Evolutionary conservation across 2,797 vertebrate species (phyloP).

Genomic region (Danionella dracula): DNA sequence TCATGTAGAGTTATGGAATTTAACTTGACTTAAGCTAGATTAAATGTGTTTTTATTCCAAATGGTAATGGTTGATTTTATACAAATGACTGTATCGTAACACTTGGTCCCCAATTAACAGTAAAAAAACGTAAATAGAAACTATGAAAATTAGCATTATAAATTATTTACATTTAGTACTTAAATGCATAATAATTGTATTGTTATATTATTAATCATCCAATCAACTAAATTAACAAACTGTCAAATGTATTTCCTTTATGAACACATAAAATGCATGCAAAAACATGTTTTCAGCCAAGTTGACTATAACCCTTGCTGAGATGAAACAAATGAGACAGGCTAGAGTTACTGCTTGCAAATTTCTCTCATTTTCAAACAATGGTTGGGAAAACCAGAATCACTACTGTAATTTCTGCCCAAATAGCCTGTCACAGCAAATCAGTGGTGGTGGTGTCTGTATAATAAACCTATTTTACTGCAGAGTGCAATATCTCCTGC

Average conservation of each 20-base stretch:
- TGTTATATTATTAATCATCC: no score
- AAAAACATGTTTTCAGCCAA: slow-evolving; percentile 25
- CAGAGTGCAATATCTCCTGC: slow-evolving; percentile 31
- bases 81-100: no score
- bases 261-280: slow-evolving; percentile 37
- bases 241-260: slow-evolving; percentile 24
- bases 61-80: no score
- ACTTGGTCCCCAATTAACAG: no score
- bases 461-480: slow-evolving; percentile 23
- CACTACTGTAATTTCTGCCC: slow-evolving; percentile 2
- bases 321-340: slow-evolving; percentile 1
- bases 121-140: no score
- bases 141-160: no score
- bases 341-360: slow-evolving; percentile 12
- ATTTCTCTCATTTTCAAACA: slow-evolving; percentile 29
- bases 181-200: no score
- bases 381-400: slow-evolving; percentile 11
- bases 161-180: no score
- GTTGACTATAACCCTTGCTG: not conserved
- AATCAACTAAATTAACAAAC: not conserved
- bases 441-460: slow-evolving; percentile 18
- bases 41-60: no score
- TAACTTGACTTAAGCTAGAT: no score
- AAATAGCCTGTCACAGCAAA: slow-evolving; percentile 18
- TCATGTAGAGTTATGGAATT: no score